Evolutionary conservation across 2,797 vertebrate genomes (phyloP), one percentile per base, ranked within the genome.

Genomic region (Pipistrellus pygmaeus): DNA sequence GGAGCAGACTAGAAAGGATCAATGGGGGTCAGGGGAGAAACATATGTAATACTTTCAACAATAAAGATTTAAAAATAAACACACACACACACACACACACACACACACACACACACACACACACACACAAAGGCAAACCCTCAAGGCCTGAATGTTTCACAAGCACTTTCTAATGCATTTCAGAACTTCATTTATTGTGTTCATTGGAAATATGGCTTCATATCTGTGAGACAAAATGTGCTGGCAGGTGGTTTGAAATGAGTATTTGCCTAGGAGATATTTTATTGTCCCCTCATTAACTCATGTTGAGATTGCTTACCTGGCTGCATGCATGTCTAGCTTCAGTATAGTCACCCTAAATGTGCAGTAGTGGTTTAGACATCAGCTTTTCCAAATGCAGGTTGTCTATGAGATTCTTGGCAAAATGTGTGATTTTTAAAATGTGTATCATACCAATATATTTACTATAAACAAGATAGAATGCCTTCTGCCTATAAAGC

Each of bases 151-250:
- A 75, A 21, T 85, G 25, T 91, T 77, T 94, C 27, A 44, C 23
- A 94, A 21, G 17, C 82, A 64, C 23, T 73, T 77, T 88, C 62
- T 77, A 91, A 91, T 73, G 8, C 30, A 57, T 93, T 94, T 90
- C 25, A 90, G 48, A 81, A 75, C 20, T 81, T 81, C 60, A 41
- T 73, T 88, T 35, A 17, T 64, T 64, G 62, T 94, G 15, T 68
- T 94, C 21, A 68, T 75, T 78, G 48, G 41, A 91, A 91, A 8
- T 78, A 57, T 75, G 78, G 23, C 8, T 87, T 73, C 20, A 89
- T 11, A 83, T 81, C 82, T 92, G 13, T 93, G 77, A 86, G 80
- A 83, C 8, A 91, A 94, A 86, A 7, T 66, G 25, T 76, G 13
- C 32, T 88, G 38, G 18, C 13, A 62, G 8, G 23, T 64, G 41